Conservation (phyloP, 1,140 invertebrate genomes). For the Agrypnia vestita region DNA sequence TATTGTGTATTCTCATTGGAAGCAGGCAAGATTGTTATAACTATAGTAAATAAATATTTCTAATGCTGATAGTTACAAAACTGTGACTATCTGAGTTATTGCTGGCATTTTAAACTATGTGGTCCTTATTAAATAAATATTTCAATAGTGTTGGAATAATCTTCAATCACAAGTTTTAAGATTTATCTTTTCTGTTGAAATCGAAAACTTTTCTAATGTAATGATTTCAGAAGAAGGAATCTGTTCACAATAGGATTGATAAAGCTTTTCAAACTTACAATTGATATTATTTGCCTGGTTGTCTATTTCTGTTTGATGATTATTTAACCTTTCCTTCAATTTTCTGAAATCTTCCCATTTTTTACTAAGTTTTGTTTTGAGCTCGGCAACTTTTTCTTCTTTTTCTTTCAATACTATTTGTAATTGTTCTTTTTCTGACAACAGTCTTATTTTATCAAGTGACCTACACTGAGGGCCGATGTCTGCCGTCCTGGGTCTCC, state of each 20-base stretch:
- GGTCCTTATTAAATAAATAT: no score
- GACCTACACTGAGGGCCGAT: constrained; percentile 67
- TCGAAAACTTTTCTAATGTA: background rate
- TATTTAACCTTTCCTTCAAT: background rate
- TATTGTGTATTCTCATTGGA: no score
- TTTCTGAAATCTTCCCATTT: constrained; percentile 63
- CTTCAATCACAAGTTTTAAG: background rate
- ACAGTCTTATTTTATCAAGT: constrained; percentile 66
- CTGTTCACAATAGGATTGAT: background rate
- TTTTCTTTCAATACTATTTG: constrained; percentile 67
- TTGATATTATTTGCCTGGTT: constrained; percentile 17
- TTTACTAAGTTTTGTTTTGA: constrained; percentile 66
- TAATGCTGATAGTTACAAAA: no score
- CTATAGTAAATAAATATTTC: no score
- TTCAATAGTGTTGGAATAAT: no score
- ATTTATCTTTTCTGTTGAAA: constrained; percentile 14
- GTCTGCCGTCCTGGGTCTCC: constrained; percentile 68
- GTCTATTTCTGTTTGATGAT: background rate
- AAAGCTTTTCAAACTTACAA: constrained; percentile 19
- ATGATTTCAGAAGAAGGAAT: background rate
- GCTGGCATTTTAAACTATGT: no score
- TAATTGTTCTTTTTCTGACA: constrained; percentile 66
- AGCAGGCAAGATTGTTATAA: no score
- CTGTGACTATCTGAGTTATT: no score
- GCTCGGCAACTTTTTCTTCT: constrained; percentile 66